Evolutionary conservation across 1,140 invertebrate species (phyloP).

Genomic region (Drosophila bipectinata): DNA sequence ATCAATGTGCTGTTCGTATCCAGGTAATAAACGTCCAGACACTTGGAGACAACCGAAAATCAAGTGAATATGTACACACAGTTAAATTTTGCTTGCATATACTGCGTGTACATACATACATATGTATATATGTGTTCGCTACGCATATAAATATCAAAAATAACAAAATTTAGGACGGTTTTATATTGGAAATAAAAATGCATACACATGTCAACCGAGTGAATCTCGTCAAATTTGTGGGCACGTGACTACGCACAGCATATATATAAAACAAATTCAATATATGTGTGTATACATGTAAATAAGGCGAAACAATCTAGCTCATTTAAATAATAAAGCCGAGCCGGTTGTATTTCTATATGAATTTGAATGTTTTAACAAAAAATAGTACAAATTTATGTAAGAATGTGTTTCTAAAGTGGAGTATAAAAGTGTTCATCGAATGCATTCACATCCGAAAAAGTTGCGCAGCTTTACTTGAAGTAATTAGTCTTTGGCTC

Average conservation of each 20-base stretch:
- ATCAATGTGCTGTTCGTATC: constrained; percentile 31
- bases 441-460: not conserved
- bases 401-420: constrained; percentile 17
- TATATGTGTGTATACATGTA: not conserved
- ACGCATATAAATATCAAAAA: constrained; percentile 34
- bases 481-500: not conserved
- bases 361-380: constrained; percentile 11
- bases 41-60: not conserved
- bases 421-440: constrained; percentile 11
- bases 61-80: constrained; percentile 21
- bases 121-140: constrained; percentile 1
- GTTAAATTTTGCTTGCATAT: constrained; percentile 30
- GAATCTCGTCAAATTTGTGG: constrained; percentile 7
- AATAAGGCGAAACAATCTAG: constrained; percentile 24
- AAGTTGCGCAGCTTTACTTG: not conserved
- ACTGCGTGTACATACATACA: constrained; percentile 27
- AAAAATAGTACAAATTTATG: constrained; percentile 33
- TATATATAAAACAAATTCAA: constrained; percentile 14
- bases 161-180: constrained; percentile 39
- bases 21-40: constrained; percentile 31
- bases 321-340: constrained; percentile 19
- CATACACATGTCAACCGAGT: not conserved
- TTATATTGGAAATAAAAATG: constrained; percentile 18
- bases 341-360: constrained; percentile 33
- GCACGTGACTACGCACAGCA: constrained; percentile 10